phyloP scores from a whole-genome alignment of 1,140 invertebrate genomes.

The Anoplolepis gracilipes region DNA sequence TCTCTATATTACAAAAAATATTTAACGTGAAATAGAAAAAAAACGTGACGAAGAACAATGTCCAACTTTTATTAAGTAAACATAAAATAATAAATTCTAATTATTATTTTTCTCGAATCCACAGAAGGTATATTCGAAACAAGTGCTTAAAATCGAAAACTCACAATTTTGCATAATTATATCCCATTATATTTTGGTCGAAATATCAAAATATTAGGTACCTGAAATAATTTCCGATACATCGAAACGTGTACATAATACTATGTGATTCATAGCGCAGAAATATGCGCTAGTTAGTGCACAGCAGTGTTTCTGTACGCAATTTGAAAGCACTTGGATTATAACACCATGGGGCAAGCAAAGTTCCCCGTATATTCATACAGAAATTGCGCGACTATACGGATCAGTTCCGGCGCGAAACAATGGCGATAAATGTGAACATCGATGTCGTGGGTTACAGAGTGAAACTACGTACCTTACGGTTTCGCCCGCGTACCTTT shows the following conservation, averaged over 20 bases:
- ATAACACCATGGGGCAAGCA: neutral
- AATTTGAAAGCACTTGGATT: neutral
- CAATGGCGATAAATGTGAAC: constrained; percentile 80
- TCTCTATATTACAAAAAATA: neutral
- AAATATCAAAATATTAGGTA: neutral
- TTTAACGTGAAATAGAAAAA: neutral
- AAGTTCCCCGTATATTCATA: constrained; percentile 14
- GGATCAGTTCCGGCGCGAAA: constrained; percentile 61
- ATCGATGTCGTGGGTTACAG: constrained; percentile 39
- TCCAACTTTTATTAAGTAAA: neutral
- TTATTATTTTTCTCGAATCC: neutral
- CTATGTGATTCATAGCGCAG: neutral
- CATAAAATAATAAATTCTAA: neutral
- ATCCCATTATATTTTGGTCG: neutral
- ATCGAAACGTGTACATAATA: neutral
- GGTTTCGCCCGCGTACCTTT: constrained; percentile 50
- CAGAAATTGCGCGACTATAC: neutral
- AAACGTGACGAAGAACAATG: neutral
- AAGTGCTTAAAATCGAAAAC: neutral
- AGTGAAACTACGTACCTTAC: constrained; percentile 16
- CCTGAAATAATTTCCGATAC: constrained; percentile 19
- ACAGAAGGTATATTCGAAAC: neutral
- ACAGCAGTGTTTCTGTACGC: neutral
- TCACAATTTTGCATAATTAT: neutral
- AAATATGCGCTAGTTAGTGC: constrained; percentile 12